phyloP scores from a whole-genome alignment of 2,113 vertebrate species.

The Noctilio leporinus region DNA sequence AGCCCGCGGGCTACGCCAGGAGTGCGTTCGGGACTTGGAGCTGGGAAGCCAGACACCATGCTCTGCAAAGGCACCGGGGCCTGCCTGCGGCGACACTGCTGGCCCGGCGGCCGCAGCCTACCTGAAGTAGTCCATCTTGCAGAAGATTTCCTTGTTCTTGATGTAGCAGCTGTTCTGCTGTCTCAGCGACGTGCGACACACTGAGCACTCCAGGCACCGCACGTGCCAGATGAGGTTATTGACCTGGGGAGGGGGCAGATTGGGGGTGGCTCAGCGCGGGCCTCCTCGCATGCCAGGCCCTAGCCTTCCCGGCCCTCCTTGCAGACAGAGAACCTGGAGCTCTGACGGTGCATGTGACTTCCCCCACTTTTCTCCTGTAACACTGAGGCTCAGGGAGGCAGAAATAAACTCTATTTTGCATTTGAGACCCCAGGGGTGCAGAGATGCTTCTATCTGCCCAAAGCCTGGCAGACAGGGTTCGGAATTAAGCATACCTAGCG shows the following conservation, averaged over 20 bases:
- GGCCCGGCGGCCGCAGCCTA: constrained; percentile 63
- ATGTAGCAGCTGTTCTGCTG: constrained; percentile 96
- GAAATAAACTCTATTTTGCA: not conserved
- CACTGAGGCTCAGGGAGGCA: not conserved
- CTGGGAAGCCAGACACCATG: not conserved
- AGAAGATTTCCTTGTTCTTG: constrained; percentile 95
- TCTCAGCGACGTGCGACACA: constrained; percentile 90
- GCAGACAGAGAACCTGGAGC: not conserved
- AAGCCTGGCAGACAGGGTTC: not conserved
- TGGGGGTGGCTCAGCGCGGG: constrained; percentile 19
- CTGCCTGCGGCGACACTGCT: not conserved
- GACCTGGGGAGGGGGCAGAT: constrained; percentile 81
- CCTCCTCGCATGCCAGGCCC: not conserved
- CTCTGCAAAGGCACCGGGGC: not conserved
- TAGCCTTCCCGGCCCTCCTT: not conserved
- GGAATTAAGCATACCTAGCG: not conserved
- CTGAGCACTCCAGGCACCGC: constrained; percentile 92
- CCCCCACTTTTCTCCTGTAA: not conserved
- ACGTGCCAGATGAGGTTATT: constrained; percentile 95
- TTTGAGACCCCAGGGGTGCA: not conserved
- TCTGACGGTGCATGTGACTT: not conserved
- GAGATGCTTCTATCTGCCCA: not conserved
- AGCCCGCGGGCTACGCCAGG: not conserved
- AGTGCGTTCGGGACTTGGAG: rapidly evolving
- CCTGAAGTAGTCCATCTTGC: constrained; percentile 98